These are phyloP conservation scores for Pachypanchax playfairii DNA, from an alignment of 2,113 vertebrate species.

Conservation along the genomic window DNA sequence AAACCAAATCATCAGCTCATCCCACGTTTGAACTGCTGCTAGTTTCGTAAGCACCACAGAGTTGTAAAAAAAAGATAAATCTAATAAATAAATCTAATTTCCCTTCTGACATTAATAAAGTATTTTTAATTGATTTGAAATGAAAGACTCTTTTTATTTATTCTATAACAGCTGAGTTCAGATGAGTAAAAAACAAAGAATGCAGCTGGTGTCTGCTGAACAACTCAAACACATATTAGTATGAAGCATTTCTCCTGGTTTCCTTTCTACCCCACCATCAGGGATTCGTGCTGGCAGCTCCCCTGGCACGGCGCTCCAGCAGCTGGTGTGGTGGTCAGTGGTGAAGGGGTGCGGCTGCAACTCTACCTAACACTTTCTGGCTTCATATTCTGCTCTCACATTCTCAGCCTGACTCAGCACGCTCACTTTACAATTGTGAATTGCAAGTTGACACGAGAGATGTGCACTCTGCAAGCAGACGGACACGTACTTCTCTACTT, in stretches of 20 bases:
- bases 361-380: slow-evolving; percentile 32
- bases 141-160: no score
- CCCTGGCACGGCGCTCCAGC: slow-evolving; percentile 23
- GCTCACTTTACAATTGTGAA: slow-evolving; percentile 20
- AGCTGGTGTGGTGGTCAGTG: slow-evolving; percentile 38
- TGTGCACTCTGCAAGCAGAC: neutral
- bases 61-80: no score
- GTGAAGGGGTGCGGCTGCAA: slow-evolving; percentile 30
- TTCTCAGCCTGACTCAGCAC: slow-evolving; percentile 33
- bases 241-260: slow-evolving; percentile 14
- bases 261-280: slow-evolving; percentile 31
- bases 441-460: slow-evolving; percentile 24
- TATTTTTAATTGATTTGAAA: no score
- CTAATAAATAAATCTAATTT: no score
- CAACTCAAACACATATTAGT: slow-evolving; percentile 21
- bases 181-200: slow-evolving; percentile 13
- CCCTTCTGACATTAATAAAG: no score
- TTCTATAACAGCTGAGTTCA: no score
- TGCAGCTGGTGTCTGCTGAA: slow-evolving; percentile 18
- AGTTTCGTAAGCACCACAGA: no score
- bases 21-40: no score
- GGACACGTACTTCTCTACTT: neutral
- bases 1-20: no score
- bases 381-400: slow-evolving; percentile 36
- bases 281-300: slow-evolving; percentile 7